Evolutionary conservation across 2,113 vertebrate species (phyloP).

Genomic region (Lophotis ruficrista): DNA sequence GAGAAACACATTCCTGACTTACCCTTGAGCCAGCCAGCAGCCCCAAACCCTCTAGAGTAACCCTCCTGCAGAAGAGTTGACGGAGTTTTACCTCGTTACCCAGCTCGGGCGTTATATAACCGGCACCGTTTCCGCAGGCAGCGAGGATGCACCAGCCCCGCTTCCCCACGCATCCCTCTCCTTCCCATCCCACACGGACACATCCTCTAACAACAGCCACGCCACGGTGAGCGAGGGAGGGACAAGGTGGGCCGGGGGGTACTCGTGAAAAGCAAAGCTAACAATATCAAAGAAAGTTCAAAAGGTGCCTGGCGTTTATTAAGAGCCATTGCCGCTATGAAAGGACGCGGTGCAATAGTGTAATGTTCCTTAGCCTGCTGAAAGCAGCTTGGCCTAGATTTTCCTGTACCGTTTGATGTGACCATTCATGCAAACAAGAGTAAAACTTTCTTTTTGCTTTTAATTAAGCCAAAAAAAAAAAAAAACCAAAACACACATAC

Average conservation of each 20-base stretch:
- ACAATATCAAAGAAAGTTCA: background rate
- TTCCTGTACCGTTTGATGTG: constrained; percentile 46
- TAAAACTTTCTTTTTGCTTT: constrained; percentile 44
- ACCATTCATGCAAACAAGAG: constrained; percentile 65
- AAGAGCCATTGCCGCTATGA: background rate
- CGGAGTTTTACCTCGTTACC: constrained; percentile 67
- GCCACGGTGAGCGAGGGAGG: background rate
- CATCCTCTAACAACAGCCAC: background rate
- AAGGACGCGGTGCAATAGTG: background rate
- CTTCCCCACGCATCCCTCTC: constrained; percentile 43
- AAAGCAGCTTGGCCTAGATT: constrained; percentile 70
- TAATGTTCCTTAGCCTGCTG: constrained; percentile 37
- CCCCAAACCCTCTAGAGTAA: background rate
- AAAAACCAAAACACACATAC: background rate
- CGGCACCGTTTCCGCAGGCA: constrained; percentile 68
- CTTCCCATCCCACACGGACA: constrained; percentile 54
- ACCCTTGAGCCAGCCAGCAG: constrained; percentile 46
- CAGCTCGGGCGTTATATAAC: constrained; percentile 74
- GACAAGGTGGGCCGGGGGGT: background rate
- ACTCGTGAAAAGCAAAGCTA: background rate
- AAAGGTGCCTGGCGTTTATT: background rate
- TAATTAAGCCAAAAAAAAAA: constrained; percentile 21
- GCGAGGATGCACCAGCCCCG: constrained; percentile 45
- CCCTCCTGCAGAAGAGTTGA: constrained; percentile 52
- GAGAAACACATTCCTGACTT: background rate